Base-by-base conservation (phyloP, 1,140 invertebrate species). In the Linepithema humile region DNA sequence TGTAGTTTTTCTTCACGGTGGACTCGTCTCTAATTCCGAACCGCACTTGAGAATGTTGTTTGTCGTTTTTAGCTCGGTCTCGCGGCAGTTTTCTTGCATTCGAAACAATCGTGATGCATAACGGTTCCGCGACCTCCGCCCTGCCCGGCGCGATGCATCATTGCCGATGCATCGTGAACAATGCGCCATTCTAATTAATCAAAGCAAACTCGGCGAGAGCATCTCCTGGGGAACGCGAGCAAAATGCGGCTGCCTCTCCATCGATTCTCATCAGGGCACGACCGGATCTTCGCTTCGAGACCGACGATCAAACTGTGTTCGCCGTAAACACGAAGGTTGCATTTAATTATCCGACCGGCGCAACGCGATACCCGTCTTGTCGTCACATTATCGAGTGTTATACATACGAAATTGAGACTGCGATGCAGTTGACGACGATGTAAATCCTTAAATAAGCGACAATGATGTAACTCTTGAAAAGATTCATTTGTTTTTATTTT, bases 281-380 rank as follows among this genome's bases (percentile, higher is more conserved):
- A 17, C 85, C 85, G 85, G 85, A 87, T 87, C 85, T 87, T 83
- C 85, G 85, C 84, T 83, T 85, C 84, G 70, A 70, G 64, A 85
- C 26, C 26, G 23, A 45, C 67, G 84, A 85, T 85, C 38, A 32
- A 85, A 85, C 77, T 87, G 85, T 87, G 85, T 87, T 70, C 70
- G 32, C 38, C 45, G 80, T 38, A 32, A 26, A 70, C 48, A 32
- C 20, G 80, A 67, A 84, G 67, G 53, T 84, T 64, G 82, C 59
- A 48, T 26, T 84, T 84, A 84, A 65, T 86, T 84, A 86, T 45
- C 43, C 9, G 2, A 15, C 2, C 15, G 15, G 43, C 43, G 43
- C 43, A 45, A 45, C 43, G 15, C 43, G 43, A 43, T n/a, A n/a
- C n/a, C n/a, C n/a, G n/a, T n/a, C n/a, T n/a, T n/a, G n/a, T n/a